Evolutionary conservation across 2,888 invertebrate species (phyloP).

Genomic region (Megastigmus dorsalis): DNA sequence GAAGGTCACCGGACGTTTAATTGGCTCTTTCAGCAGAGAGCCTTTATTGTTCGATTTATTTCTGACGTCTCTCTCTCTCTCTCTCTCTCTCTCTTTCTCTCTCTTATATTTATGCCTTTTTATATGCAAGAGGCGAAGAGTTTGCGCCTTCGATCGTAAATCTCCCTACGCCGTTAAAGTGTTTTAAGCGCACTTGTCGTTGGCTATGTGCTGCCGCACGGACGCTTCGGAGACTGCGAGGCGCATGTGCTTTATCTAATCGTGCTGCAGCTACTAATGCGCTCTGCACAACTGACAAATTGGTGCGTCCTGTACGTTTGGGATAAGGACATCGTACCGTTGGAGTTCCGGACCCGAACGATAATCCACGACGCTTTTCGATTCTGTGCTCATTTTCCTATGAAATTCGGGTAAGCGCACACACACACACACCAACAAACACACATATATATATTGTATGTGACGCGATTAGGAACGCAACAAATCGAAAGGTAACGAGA

Average conservation of each 20-base stretch:
- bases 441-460: no score
- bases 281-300: slow-evolving; percentile 15
- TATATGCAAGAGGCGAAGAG: background rate
- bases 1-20: slow-evolving; percentile 33
- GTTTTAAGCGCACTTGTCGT: background rate
- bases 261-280: slow-evolving; percentile 10
- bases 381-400: no score
- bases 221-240: no score
- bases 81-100: background rate
- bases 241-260: background rate
- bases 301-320: no score
- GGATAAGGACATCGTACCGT: no score
- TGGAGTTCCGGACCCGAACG: no score
- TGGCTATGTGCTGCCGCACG: background rate
- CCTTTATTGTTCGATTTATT: no score
- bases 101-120: background rate
- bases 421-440: no score
- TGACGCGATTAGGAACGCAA: no score
- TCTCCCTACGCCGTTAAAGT: background rate
- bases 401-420: no score
- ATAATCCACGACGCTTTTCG: no score
- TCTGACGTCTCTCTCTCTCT: background rate
- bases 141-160: slow-evolving; percentile 8
- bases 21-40: background rate
- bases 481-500: no score